phyloP scores from a whole-genome alignment of 2,113 vertebrate genomes.

The Oryzias javanicus region DNA sequence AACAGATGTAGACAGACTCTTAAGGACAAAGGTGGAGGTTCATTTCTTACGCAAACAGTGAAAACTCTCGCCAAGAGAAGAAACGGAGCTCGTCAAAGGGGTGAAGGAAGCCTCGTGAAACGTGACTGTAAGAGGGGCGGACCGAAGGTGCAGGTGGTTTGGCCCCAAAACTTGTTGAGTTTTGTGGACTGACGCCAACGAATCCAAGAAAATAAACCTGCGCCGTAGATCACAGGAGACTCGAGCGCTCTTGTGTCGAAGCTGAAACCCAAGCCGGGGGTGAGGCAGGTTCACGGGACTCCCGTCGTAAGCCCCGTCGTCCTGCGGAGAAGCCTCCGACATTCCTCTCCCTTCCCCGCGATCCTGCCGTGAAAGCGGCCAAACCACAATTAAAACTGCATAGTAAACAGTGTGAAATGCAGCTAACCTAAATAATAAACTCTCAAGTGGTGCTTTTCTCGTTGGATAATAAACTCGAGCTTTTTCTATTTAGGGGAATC shows the following conservation, averaged over 20 bases:
- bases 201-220: constrained; percentile 52
- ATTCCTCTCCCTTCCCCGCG: constrained; percentile 45
- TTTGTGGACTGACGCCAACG: constrained; percentile 20
- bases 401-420: constrained; percentile 59
- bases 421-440: constrained; percentile 61
- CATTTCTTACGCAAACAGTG: constrained; percentile 39
- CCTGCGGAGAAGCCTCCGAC: constrained; percentile 42
- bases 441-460: constrained; percentile 31
- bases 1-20: constrained; percentile 50
- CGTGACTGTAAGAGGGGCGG: constrained; percentile 1
- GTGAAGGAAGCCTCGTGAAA: constrained; percentile 16
- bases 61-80: constrained; percentile 15
- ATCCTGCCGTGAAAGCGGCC: constrained; percentile 26
- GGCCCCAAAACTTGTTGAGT: constrained; percentile 23
- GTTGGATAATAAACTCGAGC: constrained; percentile 45
- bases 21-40: constrained; percentile 18
- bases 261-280: constrained; percentile 56
- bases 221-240: background rate
- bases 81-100: constrained; percentile 22
- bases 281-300: constrained; percentile 41
- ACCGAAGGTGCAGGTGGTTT: constrained; percentile 47
- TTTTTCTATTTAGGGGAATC: constrained; percentile 27
- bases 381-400: constrained; percentile 53
- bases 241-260: constrained; percentile 23
- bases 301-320: constrained; percentile 14